Evolutionary conservation across 2,113 vertebrate genomes (phyloP), one percentile per base, ranked within the genome.

Genomic region (Siniperca chuatsi): DNA sequence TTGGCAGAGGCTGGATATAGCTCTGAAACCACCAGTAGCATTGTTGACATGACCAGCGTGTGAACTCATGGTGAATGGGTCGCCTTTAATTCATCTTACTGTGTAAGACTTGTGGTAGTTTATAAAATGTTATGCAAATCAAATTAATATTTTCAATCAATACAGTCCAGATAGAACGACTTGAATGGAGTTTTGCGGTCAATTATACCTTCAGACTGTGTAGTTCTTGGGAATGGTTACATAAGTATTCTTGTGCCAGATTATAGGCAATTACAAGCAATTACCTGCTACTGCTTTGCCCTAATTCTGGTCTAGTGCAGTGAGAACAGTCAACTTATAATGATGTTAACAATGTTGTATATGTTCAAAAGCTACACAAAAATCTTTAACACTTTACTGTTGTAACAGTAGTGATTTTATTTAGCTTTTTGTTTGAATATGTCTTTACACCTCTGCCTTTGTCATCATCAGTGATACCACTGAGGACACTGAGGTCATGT

Each of bases 1-100:
- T 89, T 91, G 91, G 87, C 83, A 72, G 40, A 81, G 64, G 55
- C 75, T 46, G 76, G 69, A 85, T 52, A 67, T 82, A 89, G 78
- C 82, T 79, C 89, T 88, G 62, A 78, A 85, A 61, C 50, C 68
- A 82, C 21, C 68, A 50, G 74, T 11, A 71, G 75, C 70, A 62
- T 35, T 87, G 85, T 85, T 88, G 40, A 82, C 81, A 80, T 80
- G 79, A 70, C 65, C 78, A 90, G 57, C 20, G 10, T 64, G 62
- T 72, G 62, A 84, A 68, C 78, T 76, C 58, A 37, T 9, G 50
- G 29, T 64, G 75, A 79, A 90, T 44, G 0, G 37, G 6, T 79
- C n/a, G 3, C 18, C 33, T 69, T 58, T 11, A 29, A 65, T 75
- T 37, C 10, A 77, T 64, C 8, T 61, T 29, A 48, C n/a, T 0